Percentiles rank a stretch among this genome's conserved stretches.
These are phyloP conservation scores for Dione juno DNA, from an alignment of 2,888 invertebrate genomes.

Conservation along the genomic window DNA sequence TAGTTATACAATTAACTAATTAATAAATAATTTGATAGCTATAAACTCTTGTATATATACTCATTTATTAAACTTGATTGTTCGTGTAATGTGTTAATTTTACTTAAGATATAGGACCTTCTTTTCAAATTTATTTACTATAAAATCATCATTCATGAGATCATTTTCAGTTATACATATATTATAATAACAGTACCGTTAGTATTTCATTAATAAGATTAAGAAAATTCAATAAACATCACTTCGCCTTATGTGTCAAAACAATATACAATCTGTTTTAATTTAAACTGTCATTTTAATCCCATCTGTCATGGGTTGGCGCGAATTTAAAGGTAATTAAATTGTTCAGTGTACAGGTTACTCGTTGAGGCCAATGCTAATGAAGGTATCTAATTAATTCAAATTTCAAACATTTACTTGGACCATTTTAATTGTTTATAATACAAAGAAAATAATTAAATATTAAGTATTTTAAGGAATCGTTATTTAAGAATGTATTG, in stretches of 20 bases:
- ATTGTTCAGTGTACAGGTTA: slow-evolving; percentile 34
- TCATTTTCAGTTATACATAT: no score
- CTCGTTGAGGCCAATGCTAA: slow-evolving; percentile 41
- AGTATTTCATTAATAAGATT: not conserved
- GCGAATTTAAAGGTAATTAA: slow-evolving; percentile 42
- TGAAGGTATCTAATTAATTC: slow-evolving; percentile 20
- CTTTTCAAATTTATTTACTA: no score
- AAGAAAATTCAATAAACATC: not conserved
- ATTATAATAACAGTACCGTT: not conserved
- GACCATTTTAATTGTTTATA: not conserved
- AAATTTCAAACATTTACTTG: not conserved
- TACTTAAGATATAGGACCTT: no score
- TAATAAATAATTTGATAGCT: no score
- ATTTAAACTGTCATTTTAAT: slow-evolving; percentile 39
- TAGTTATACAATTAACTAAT: no score
- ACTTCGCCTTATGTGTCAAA: not conserved
- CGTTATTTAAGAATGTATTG: no score
- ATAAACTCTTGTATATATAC: no score
- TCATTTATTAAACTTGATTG: no score
- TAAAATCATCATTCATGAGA: no score
- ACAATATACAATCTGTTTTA: slow-evolving; percentile 5
- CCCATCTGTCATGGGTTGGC: slow-evolving; percentile 27
- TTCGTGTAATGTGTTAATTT: no score
- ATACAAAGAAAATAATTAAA: not conserved
- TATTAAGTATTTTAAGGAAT: no score